These are phyloP conservation scores for Neodiprion virginianus DNA, from an alignment of 1,140 invertebrate species.

Conservation along the genomic window DNA sequence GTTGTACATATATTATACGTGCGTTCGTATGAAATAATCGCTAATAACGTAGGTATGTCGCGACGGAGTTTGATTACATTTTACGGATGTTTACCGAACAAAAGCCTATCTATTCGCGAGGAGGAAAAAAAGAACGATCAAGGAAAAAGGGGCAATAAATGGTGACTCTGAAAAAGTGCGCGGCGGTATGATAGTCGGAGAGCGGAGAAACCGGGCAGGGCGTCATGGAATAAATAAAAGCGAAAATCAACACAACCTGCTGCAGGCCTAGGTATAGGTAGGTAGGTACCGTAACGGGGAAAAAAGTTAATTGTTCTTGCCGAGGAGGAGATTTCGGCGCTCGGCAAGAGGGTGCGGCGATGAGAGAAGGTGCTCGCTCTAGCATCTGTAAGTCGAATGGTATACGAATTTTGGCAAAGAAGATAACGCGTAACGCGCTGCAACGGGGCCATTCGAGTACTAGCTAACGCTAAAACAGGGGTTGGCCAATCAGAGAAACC, in stretches of 20 bases:
- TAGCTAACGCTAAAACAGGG: too few relatives aligned
- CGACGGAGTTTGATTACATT: neutral
- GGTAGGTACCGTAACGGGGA: neutral
- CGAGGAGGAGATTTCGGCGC: neutral
- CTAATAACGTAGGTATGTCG: neutral
- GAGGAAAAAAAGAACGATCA: neutral
- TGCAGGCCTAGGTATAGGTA: neutral
- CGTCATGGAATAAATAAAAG: neutral
- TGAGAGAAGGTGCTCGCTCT: too few relatives aligned
- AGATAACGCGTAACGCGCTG: too few relatives aligned
- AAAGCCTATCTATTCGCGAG: neutral
- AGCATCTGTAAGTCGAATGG: too few relatives aligned
- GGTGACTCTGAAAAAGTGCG: neutral
- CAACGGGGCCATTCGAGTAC: too few relatives aligned
- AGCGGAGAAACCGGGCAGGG: neutral
- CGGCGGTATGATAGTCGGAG: neutral
- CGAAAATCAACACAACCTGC: slow-evolving; percentile 5
- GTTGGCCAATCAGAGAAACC: too few relatives aligned
- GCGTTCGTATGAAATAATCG: neutral
- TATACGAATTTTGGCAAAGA: too few relatives aligned
- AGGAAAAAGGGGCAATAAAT: neutral
- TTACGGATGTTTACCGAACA: slow-evolving; percentile 5
- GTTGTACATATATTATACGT: too few relatives aligned
- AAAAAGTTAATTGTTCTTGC: neutral
- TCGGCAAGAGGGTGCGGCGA: neutral